Conservation (phyloP, 2,113 vertebrate species). For the Rhabdomys dilectus region DNA sequence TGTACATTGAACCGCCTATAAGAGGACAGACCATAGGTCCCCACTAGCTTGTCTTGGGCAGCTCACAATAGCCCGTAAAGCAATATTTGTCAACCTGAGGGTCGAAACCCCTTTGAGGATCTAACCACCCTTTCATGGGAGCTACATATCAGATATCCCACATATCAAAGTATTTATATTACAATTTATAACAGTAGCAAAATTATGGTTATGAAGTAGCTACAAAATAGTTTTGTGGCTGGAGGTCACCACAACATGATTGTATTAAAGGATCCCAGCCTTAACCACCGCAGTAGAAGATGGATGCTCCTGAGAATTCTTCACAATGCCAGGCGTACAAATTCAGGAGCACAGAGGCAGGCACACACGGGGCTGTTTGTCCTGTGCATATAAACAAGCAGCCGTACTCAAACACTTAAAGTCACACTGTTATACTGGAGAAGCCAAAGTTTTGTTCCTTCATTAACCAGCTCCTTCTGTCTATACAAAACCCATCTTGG, state of each 20-base stretch:
- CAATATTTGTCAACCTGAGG: neutral
- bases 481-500: neutral
- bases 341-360: neutral
- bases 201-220: neutral
- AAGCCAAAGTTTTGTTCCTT: slow-evolving; percentile 38
- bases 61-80: neutral
- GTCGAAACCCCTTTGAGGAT: neutral
- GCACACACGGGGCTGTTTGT: neutral
- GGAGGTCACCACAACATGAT: neutral
- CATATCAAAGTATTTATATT: neutral
- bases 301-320: neutral
- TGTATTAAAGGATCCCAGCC: no score
- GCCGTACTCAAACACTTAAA: neutral
- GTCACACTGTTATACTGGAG: neutral
- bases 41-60: neutral
- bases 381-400: neutral
- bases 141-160: neutral
- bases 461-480: neutral
- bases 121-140: neutral
- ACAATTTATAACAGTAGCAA: neutral
- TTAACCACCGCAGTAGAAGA: neutral
- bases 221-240: neutral
- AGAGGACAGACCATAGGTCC: neutral
- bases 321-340: neutral
- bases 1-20: neutral